A percentile compares a stretch with the other conserved stretches of the same genome.
Evolutionary conservation across 2,888 invertebrate genomes (phyloP).

Genomic region (Heteromyza rotundicornis): DNA sequence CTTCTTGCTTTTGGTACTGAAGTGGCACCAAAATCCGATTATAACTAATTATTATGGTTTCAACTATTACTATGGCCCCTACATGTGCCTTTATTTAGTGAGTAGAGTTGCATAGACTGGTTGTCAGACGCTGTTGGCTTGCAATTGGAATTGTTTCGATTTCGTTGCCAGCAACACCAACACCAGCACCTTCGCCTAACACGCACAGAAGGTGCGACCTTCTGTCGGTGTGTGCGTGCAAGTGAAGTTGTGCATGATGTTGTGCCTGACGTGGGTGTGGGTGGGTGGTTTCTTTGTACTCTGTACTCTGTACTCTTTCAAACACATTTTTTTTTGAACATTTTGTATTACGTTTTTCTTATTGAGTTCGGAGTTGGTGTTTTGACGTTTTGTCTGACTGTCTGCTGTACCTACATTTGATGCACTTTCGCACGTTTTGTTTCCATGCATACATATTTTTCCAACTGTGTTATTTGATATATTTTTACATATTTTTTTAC

Average conservation of each 20-base stretch:
- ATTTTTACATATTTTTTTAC: conserved; percentile 2
- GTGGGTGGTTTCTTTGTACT: neutral
- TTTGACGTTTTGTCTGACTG: neutral
- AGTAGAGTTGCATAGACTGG: no score
- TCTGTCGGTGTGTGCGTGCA: neutral
- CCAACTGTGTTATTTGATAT: conserved; percentile 13
- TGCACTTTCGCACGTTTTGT: neutral
- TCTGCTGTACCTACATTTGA: neutral
- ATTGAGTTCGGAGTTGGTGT: no score
- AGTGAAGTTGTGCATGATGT: neutral
- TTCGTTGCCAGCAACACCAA: no score
- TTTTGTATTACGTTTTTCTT: no score
- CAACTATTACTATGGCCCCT: conserved; percentile 14
- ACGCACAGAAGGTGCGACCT: neutral
- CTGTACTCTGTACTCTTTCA: neutral
- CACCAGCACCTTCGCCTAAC: no score
- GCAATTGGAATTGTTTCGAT: no score
- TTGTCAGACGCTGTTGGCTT: no score
- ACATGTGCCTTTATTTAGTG: no score
- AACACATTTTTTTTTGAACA: neutral
- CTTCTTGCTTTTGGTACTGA: neutral
- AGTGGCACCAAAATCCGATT: conserved; percentile 49
- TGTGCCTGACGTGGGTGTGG: neutral
- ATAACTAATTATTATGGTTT: conserved; percentile 55
- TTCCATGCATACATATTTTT: neutral